Evolutionary conservation across 2,113 vertebrate genomes (phyloP), one percentile per base, ranked within the genome.

Genomic region (Galbula dea): DNA sequence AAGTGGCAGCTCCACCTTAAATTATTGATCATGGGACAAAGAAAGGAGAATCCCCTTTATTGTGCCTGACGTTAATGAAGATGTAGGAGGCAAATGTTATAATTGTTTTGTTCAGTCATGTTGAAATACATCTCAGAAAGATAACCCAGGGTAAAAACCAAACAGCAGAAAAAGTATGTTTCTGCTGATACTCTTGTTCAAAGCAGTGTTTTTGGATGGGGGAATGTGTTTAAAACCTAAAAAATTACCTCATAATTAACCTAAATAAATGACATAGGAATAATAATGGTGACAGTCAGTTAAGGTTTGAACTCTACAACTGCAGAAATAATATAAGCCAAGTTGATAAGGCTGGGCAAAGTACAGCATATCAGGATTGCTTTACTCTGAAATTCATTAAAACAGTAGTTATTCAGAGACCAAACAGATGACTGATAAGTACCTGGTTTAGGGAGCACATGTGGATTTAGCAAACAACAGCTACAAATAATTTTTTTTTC

Each of bases 11-110:
- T 83, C 76, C 27, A 37, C 87, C 81, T 88, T 91, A 76, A 71
- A 86, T 83, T 89, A 84, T 86, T 88, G 91, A 93, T 85, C 83
- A 80, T 20, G 23, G 85, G 78, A 22, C 54, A 66, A 45, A 91
- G 58, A 36, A n/a, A 77, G 37, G 41, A 90, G 82, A 83, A 76
- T 59, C 49, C 61, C 36, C 30, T 85, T 83, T 79, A 79, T 57
- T 80, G 46, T 80, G 57, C 10, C 54, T 94, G 89, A 81, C 19
- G 0, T 54, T 92, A 89, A 89, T 86, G 83, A 95, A 92, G 73
- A 86, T 78, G 45, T 37, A 89, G 65, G 52, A 90, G 61, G 62
- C 20, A 75, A 95, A 86, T 30, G 49, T 45, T 89, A 12, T 69
- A 87, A 90, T 55, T 91, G 43, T 78, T 96, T 85, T 85, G 34